phyloP scores from a whole-genome alignment of 2,888 invertebrate species.

The Odontomyia ornata region DNA sequence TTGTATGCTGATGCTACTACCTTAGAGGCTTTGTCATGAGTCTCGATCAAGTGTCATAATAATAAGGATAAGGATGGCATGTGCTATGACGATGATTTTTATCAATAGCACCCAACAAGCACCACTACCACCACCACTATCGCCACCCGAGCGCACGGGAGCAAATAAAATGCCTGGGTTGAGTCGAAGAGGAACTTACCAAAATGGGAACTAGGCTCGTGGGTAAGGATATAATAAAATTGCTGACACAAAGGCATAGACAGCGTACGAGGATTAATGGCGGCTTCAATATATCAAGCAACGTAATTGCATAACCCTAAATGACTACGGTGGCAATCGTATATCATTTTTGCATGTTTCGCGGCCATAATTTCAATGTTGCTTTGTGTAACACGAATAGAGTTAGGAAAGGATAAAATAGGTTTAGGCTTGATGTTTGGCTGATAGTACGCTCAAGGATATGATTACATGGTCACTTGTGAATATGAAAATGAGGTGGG shows the following conservation, averaged over 20 bases:
- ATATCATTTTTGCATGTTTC: conserved; percentile 44
- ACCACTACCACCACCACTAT: too few species aligned
- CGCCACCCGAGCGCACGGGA: not conserved
- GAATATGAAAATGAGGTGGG: not conserved
- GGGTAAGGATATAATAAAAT: conserved; percentile 20
- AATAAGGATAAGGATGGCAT: conserved; percentile 43
- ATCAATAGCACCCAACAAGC: conserved; percentile 11
- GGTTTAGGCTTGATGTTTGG: not conserved
- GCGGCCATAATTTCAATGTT: conserved; percentile 39
- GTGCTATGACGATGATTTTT: conserved; percentile 42
- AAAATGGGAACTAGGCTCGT: not conserved
- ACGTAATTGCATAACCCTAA: conserved; percentile 44
- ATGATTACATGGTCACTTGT: not conserved
- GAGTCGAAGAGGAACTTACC: not conserved
- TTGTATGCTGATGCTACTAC: conserved; percentile 1
- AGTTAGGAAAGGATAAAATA: conserved; percentile 30
- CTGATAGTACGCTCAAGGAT: not conserved
- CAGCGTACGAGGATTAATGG: conserved; percentile 37
- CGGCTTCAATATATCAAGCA: conserved; percentile 41
- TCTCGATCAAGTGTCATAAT: conserved; percentile 41
- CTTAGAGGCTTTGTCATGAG: conserved; percentile 17
- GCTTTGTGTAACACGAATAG: conserved; percentile 27
- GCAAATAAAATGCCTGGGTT: conserved; percentile 19
- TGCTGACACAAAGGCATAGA: conserved; percentile 31
- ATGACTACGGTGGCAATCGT: conserved; percentile 15